Conservation (phyloP, 2,797 vertebrate species). For the Streptopelia turtur region DNA sequence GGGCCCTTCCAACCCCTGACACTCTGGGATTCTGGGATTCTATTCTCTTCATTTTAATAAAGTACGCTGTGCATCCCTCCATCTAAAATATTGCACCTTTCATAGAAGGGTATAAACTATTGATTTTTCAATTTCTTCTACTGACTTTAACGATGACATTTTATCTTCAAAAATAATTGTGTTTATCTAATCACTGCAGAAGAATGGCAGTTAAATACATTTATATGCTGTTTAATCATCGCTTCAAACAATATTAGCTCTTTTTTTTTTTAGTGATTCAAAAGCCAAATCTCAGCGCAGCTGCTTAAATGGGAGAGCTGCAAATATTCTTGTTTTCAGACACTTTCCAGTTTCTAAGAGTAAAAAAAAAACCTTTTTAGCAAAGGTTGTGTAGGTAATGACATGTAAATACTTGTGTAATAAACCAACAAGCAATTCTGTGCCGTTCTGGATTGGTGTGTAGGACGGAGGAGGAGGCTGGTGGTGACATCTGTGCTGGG, state of each 20-base stretch:
- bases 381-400: background rate
- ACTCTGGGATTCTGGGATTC: too few relatives aligned
- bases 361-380: background rate
- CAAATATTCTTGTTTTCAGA: background rate
- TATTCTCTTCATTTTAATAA: background rate
- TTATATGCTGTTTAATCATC: background rate
- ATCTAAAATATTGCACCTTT: background rate
- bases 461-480: background rate
- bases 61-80: background rate
- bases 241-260: background rate
- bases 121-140: background rate
- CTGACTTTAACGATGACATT: background rate
- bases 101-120: background rate
- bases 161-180: background rate
- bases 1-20: too few relatives aligned
- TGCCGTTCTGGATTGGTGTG: fast-evolving
- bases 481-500: background rate
- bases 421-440: fast-evolving
- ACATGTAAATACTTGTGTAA: background rate
- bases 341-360: background rate
- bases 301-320: background rate
- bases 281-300: background rate
- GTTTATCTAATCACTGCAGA: background rate
- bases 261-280: background rate
- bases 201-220: background rate